Base-by-base conservation (phyloP, 2,888 invertebrate species). In the Chloromyia formosa region DNA sequence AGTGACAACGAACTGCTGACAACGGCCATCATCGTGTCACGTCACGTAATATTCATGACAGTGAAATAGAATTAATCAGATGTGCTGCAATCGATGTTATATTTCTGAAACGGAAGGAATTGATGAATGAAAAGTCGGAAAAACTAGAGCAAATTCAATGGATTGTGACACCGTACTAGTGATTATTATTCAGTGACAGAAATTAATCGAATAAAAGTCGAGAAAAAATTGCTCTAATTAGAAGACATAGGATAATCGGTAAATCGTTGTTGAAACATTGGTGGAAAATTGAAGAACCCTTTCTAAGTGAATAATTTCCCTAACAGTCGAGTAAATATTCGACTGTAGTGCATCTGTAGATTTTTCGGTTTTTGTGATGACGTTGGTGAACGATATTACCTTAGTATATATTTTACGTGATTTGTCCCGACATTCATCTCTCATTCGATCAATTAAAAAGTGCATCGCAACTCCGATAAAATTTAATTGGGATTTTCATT, bases 91-190 rank as follows among this genome's bases (percentile, higher is more conserved):
- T 7, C 2, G 27, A 4, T 35, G 27, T 35, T 35, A 35, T 35
- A 35, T 35, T 35, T 35, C 7, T 35, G 7, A 4, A 7, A 2
- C 27, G 27, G 7, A 14, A 60, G 12, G 1, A 60, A 23, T 23
- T 60, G 23, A 23, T 60, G 60, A 60, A 60, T 23, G 60, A 60
- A 60, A 60, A 60, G 14, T 49, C 12, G 27, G 27, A 49, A 49
- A 49, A 49, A 49, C 49, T n/a, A 49, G 49, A 49, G 49, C 49
- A 49, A 7, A 49, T 49, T n/a, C 49, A 49, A 49, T 49, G 49
- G 16, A 49, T 7, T 49, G 49, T 49, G 49, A 49, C 5, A 42
- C n/a, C 5, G 42, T 42, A 12, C 12, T 42, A 12, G 42, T 42
- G 42, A 42, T n/a, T n/a, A n/a, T n/a, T n/a, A n/a, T n/a, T n/a